Percentiles rank a stretch among this genome's conserved stretches.
Evolutionary conservation across 2,113 vertebrate genomes (phyloP).

Genomic region (Tachysurus vachellii): DNA sequence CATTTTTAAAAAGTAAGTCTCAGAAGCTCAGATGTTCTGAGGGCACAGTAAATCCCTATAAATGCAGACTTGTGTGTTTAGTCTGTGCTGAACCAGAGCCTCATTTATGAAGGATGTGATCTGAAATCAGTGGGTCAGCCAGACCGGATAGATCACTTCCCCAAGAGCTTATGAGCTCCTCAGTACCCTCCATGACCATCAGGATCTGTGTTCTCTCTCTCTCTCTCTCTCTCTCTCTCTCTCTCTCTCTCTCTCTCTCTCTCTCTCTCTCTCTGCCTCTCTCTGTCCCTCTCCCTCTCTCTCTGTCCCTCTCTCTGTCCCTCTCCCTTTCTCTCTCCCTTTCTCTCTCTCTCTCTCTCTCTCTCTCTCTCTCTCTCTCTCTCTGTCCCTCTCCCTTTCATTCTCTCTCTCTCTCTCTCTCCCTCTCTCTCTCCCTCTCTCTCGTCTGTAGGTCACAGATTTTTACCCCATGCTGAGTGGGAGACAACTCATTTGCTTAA

Average conservation of each 20-base stretch:
- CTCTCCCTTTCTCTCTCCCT: too few species aligned
- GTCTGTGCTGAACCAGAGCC: constrained; percentile 25
- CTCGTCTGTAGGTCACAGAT: constrained; percentile 15
- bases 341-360: too few species aligned
- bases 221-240: background rate
- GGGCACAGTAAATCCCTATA: constrained; percentile 46
- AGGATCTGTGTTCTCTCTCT: background rate
- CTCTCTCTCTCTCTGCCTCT: background rate
- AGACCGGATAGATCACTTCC: constrained; percentile 43
- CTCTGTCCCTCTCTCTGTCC: too few species aligned
- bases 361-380: too few species aligned
- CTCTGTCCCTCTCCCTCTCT: background rate
- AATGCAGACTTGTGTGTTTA: constrained; percentile 39
- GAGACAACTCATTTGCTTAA: constrained; percentile 46
- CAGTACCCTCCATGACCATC: constrained; percentile 11
- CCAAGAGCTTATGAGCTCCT: background rate
- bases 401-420: too few species aligned
- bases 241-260: background rate
- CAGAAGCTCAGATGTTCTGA: constrained; percentile 18
- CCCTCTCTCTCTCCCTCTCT: too few species aligned
- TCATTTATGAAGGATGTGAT: constrained; percentile 39
- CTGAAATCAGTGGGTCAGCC: constrained; percentile 31
- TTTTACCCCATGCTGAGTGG: constrained; percentile 40
- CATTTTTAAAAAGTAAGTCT: constrained; percentile 9
- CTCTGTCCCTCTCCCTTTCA: background rate